These are phyloP conservation scores for Dilophus febrilis DNA, from an alignment of 2,888 invertebrate genomes.

Conservation along the genomic window DNA sequence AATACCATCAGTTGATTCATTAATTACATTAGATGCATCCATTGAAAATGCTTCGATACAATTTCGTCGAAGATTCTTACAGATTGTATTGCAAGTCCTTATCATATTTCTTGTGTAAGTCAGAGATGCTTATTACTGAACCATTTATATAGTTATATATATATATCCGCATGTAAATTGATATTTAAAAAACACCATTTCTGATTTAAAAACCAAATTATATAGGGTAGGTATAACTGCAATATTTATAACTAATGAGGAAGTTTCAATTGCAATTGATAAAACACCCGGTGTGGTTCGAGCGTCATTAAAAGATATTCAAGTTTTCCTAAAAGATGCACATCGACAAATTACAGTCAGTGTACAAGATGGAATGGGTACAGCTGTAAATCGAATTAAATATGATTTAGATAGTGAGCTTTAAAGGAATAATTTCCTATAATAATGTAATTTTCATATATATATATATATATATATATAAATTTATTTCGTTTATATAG, in stretches of 20 bases:
- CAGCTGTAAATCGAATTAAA: slow-evolving; percentile 40
- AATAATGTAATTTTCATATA: no score
- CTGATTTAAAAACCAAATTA: no score
- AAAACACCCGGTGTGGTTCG: slow-evolving; percentile 36
- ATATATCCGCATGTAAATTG: neutral
- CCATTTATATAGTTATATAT: neutral
- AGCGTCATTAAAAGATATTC: slow-evolving; percentile 40
- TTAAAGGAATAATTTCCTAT: no score
- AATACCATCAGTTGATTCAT: slow-evolving; percentile 16
- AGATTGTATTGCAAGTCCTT: slow-evolving; percentile 7
- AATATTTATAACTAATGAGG: slow-evolving; percentile 46
- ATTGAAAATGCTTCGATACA: slow-evolving; percentile 17
- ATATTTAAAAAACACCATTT: no score
- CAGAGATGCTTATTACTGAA: neutral
- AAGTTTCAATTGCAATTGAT: slow-evolving; percentile 37
- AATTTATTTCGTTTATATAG: slow-evolving; percentile 27
- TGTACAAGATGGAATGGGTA: slow-evolving; percentile 38
- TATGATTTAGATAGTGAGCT: slow-evolving; percentile 47
- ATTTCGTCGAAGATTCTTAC: slow-evolving; percentile 6
- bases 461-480: no score
- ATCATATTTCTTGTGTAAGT: slow-evolving; percentile 7
- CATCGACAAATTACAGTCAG: slow-evolving; percentile 42
- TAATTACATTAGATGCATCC: slow-evolving; percentile 23
- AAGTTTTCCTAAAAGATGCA: slow-evolving; percentile 43
- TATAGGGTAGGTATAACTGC: slow-evolving; percentile 37